Base-by-base conservation (phyloP, 1,140 invertebrate species). In the Drusus annulatus region DNA sequence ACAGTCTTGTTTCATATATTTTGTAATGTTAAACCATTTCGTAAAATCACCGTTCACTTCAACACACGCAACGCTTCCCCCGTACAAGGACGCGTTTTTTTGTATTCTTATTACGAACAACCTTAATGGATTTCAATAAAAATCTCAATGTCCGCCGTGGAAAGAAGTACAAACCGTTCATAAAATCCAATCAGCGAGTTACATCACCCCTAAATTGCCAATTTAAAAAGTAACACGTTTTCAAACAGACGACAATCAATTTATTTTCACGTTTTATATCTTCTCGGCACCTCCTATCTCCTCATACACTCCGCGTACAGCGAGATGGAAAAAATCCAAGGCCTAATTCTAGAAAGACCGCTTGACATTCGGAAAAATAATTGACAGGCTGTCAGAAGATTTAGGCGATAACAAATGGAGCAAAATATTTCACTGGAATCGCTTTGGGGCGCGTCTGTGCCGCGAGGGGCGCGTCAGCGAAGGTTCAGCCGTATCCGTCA, bases 351-450 rank as follows among this genome's bases (percentile, higher is more conserved):
- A 31, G 25, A 28, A 28, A 80, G 68, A 79, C 63, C 68, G 68
- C 65, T 51, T 60, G 80, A 81, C 60, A 73, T 81, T 78, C 56
- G 19, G 52, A 56, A 78, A 79, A 79, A 82, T 82, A 82, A 82
- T 82, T 82, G 81, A 82, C 81, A 79, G 81, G 68, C 69, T 79
- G 81, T 82, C 81, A 82, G 60, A 76, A 68, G 25, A 51, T 71
- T 75, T 78, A 58, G 73, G 56, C 63, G 76, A 25, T 54, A 50
- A 81, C 75, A 76, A 81, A 81, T 81, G 75, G 80, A 17, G 63
- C 23, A 50, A 51, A 58, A 65, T 71, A 25, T 25, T 69, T 45
- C 25, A 71, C 45, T 54, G 6, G 50, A 54, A 71, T 54, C 21
- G 45, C 15, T 54, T 71, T 25, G 23, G 19, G 25, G 13, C 19